Evolutionary conservation across 2,797 vertebrate genomes (phyloP), one percentile per base, ranked within the genome.

Genomic region (Cheirogaleus major): DNA sequence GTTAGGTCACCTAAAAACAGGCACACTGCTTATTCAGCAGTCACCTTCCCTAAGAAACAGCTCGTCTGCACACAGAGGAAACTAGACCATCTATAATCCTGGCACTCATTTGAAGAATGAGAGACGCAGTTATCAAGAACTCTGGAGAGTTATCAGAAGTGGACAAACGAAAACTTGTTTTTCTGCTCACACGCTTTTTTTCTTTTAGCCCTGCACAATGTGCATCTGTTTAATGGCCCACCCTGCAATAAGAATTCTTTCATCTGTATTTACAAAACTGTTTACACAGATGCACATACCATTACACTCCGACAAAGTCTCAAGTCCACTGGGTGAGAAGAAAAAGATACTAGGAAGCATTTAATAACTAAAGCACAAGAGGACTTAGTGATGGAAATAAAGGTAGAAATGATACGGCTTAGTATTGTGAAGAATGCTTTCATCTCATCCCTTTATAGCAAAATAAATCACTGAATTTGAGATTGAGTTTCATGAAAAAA

Each of bases 261-360:
- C 72, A 94, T 97, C 10, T 96, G 55, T 87, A 85, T 97, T 98
- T 89, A 97, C 8, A 84, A 93, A 97, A 96, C 93, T 93, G 97
- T n/a, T 98, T 96, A 96, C 92, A 97, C 97, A 97, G 96, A 97
- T 97, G 97, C 59, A 48, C 87, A 80, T 45, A 73, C 61, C 84
- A 38, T 25, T 63, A 67, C 11, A 0, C 32, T 67, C 67, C 50
- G 78, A 90, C 32, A 38, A 50, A 38, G 18, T 81, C 92, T 48
- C n/a, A 11, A 84, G 90, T 52, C 93, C 72, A 5, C 1, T 0
- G 79, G 41, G 61, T 82, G 61, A 75, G 72, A 85, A 90, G 80
- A 61, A 55, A 84, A 89, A 78, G 80, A 79, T 63, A 79, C 48
- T 14, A 61, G 15, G 80, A 91, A 70, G n/a, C 38, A 61, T 83